phyloP scores from a whole-genome alignment of 2,797 vertebrate genomes.

The Prunella strophiata region DNA sequence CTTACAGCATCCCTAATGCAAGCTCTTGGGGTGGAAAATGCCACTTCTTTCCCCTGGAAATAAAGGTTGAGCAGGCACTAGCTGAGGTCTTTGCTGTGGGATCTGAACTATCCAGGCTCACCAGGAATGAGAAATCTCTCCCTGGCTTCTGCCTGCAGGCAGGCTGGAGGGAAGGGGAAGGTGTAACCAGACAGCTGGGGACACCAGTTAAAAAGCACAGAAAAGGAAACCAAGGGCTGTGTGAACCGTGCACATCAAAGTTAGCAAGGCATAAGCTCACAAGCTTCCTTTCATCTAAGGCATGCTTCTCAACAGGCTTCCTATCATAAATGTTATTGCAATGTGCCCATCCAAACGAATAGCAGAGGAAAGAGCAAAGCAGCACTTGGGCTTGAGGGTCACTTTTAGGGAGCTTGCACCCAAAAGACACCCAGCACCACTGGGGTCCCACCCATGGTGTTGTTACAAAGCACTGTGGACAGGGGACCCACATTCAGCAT shows the following conservation, averaged over 20 bases:
- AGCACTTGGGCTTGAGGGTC: not conserved
- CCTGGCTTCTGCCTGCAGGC: not conserved
- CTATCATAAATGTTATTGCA: not conserved
- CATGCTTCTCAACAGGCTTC: not conserved
- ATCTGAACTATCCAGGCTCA: not conserved
- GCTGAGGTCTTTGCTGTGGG: not conserved
- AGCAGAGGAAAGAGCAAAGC: not conserved
- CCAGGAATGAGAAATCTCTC: not conserved
- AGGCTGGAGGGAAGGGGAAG: not conserved
- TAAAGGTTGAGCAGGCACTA: not conserved
- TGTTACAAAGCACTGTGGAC: rapidly evolving
- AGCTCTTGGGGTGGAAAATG: not conserved
- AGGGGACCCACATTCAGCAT: not conserved
- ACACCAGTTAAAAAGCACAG: not conserved
- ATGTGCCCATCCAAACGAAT: not conserved
- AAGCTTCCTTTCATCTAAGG: not conserved
- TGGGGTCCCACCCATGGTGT: rapidly evolving
- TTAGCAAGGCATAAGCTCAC: not conserved
- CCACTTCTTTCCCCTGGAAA: not conserved
- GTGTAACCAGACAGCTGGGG: not conserved
- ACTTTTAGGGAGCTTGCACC: not conserved
- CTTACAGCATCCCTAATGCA: not conserved
- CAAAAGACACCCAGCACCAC: not conserved
- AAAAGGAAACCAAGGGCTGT: not conserved
- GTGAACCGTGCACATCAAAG: not conserved